Conservation (phyloP, 2,888 invertebrate genomes). For the Campoletis raptor region DNA sequence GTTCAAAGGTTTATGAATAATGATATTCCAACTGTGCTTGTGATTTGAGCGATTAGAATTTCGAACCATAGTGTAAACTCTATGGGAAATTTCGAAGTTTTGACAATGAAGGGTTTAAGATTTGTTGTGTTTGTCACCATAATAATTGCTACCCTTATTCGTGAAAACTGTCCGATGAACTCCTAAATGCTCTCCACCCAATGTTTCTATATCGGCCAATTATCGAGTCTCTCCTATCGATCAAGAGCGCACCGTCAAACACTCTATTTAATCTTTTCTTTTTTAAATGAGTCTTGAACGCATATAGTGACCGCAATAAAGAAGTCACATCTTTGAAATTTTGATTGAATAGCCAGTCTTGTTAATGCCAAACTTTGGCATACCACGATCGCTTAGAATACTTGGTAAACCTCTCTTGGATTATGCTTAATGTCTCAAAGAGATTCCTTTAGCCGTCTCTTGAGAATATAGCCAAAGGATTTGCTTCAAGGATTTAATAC, state of each 20-base stretch:
- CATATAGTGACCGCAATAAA: neutral
- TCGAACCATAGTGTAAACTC: neutral
- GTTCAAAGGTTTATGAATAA: too few relatives aligned
- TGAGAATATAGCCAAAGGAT: slow-evolving; percentile 9
- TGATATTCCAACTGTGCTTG: neutral
- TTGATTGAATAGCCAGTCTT: neutral
- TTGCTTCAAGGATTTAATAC: neutral
- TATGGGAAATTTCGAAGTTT: neutral
- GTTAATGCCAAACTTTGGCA: neutral
- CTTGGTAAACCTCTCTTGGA: slow-evolving; percentile 10
- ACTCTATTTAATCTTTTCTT: neutral
- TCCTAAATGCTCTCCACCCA: neutral
- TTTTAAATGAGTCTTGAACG: neutral
- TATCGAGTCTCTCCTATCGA: slow-evolving; percentile 1
- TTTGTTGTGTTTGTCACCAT: neutral
- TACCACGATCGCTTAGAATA: neutral
- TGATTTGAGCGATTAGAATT: neutral
- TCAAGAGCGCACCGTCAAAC: neutral
- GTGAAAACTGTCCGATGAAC: neutral
- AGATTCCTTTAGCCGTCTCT: slow-evolving; percentile 8
- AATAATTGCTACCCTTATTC: neutral
- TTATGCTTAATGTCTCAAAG: slow-evolving; percentile 15
- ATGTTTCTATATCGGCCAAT: slow-evolving; percentile 28
- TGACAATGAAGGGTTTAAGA: neutral
- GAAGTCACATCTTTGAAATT: slow-evolving; percentile 3